Base-by-base conservation (phyloP, 2,888 invertebrate genomes). In the Anodontia alba region DNA sequence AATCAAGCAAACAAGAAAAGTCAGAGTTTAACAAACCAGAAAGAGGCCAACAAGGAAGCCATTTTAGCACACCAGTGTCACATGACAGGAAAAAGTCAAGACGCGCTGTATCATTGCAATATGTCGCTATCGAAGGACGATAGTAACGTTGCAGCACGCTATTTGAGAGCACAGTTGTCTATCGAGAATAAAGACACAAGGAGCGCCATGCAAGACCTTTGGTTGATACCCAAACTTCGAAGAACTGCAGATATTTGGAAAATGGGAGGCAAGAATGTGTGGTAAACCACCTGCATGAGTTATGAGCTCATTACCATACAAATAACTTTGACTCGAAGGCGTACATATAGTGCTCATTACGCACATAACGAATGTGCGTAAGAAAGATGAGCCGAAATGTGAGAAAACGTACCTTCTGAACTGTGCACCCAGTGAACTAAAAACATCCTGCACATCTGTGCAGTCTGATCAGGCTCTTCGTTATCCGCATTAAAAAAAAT, bases 191-290 rank as follows among this genome's bases (percentile, higher is more conserved):
- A 78, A 0, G 86, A 91, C 33, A 66, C 79, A n/a, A 42, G 78
- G 8, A 81, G 85, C 15, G 88, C 91, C 10, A 76, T 92, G 33
- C 85, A 87, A 54, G 91, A 92, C 57, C 78, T 90, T n/a, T 84
- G 87, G 83, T 73, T 80, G 0, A 91, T 92, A 54, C 91, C 91
- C 8, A 91, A 91, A 76, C 69, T 83, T 38, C 82, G 87, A 57
- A 84, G 92, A 66, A 86, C 81, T 31, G 81, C 83, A 2, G 91
- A 91, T 33, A 86, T 91, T 1, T 92, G 92, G 92, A 92, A 91
- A 81, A 81, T 90, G 68, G 92, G 92, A 88, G 92, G 92, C 90
- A 82, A 83, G 85, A 68, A 15, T 17, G 76, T 66, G 43, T 36
- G 69, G 54, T 62, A 36, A 79, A 43, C 10, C 67, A n/a, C 71